Conservation (phyloP, 2,113 vertebrate species). For the Pontoporia blainvillei region DNA sequence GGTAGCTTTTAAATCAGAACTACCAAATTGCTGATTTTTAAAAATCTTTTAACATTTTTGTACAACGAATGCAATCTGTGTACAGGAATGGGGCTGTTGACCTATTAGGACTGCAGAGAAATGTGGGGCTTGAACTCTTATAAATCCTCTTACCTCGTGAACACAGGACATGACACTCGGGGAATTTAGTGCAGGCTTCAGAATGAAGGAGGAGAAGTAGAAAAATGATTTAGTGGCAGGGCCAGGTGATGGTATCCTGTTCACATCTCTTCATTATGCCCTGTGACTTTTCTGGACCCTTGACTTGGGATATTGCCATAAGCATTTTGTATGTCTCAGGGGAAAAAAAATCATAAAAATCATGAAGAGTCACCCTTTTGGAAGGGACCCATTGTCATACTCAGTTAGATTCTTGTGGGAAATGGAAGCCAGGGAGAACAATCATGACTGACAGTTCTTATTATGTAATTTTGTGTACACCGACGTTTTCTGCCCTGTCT, state of each 20-base stretch:
- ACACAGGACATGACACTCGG: not conserved
- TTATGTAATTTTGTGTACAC: not conserved
- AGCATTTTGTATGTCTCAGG: not conserved
- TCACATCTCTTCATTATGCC: not conserved
- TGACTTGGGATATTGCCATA: not conserved
- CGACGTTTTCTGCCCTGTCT: not conserved
- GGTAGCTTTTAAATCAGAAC: not conserved
- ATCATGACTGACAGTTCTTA: not conserved
- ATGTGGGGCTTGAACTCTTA: not conserved
- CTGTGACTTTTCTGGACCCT: not conserved
- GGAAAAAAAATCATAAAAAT: not conserved
- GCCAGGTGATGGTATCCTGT: not conserved
- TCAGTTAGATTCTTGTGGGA: not conserved
- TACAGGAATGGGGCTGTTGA: accelerated
- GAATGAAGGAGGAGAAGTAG: not conserved
- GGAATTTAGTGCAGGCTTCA: not conserved
- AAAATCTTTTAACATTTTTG: not conserved
- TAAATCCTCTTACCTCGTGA: accelerated
- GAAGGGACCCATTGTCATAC: not conserved
- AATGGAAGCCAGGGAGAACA: not conserved
- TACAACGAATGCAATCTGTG: not conserved
- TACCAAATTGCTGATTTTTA: not conserved
- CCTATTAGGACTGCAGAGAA: not conserved
- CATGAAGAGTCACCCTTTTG: not conserved
- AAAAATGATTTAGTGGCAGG: not conserved